Evolutionary conservation across 2,888 invertebrate species (phyloP).

Genomic region (Abrostola tripartita): DNA sequence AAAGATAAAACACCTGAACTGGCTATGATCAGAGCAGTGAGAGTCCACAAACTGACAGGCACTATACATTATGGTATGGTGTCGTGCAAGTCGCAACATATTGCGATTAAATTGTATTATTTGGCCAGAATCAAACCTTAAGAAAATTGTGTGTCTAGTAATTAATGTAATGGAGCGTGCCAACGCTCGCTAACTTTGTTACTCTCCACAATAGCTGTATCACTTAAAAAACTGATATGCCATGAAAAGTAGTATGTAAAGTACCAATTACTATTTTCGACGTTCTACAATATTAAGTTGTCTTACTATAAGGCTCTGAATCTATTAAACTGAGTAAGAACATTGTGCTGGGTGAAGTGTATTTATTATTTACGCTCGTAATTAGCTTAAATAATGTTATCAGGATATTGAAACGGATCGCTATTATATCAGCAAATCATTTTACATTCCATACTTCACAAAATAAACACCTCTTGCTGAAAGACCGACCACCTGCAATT

Average conservation of each 20-base stretch:
- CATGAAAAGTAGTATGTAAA: constrained; percentile 41
- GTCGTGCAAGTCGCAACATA: constrained; percentile 10
- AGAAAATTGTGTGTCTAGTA: constrained; percentile 42
- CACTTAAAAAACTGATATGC: constrained; percentile 38
- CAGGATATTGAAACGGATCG: constrained; percentile 37
- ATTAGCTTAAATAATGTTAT: constrained; percentile 35
- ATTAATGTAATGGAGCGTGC: constrained; percentile 39
- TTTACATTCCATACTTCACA: constrained; percentile 58
- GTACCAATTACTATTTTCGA: constrained; percentile 45
- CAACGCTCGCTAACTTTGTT: constrained; percentile 51
- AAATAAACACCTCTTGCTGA: constrained; percentile 58
- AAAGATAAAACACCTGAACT: constrained; percentile 48
- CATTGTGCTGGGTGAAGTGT: constrained; percentile 36
- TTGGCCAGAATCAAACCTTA: constrained; percentile 28
- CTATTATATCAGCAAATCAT: constrained; percentile 51
- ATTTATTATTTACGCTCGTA: constrained; percentile 33
- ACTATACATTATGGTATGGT: constrained; percentile 3
- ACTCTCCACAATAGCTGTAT: constrained; percentile 61
- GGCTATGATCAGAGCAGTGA: constrained; percentile 50
- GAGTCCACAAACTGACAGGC: constrained; percentile 33
- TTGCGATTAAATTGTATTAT: constrained; percentile 16
- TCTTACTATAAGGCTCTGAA: constrained; percentile 40
- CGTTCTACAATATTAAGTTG: constrained; percentile 39
- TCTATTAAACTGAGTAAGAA: constrained; percentile 41
- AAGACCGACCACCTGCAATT: constrained; percentile 50